Evolutionary conservation across 2,888 invertebrate genomes (phyloP).

Genomic region (Sericinus montela): DNA sequence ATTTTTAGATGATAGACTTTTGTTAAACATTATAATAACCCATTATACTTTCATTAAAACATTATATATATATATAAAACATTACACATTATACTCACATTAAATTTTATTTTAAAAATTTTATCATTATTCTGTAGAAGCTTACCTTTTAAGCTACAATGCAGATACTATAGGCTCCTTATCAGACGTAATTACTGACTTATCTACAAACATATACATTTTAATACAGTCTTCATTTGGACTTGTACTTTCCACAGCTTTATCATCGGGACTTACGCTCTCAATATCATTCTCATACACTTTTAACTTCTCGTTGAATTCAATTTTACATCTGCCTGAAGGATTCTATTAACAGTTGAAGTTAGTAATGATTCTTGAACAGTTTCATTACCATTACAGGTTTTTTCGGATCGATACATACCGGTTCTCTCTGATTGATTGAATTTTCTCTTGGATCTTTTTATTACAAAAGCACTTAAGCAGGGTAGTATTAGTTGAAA

Average conservation of each 20-base stretch:
- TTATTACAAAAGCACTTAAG: conserved; percentile 70
- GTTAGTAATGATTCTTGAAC: conserved; percentile 69
- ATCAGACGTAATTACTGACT: conserved; percentile 59
- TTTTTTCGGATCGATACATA: conserved; percentile 68
- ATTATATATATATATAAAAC: no score
- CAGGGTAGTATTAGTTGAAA: conserved; percentile 88
- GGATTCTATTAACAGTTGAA: conserved; percentile 66
- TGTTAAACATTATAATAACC: no score
- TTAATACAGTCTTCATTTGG: conserved; percentile 69
- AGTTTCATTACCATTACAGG: conserved; percentile 71
- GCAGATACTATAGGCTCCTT: conserved; percentile 71
- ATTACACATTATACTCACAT: no score
- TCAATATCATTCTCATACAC: conserved; percentile 51
- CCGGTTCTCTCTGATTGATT: conserved; percentile 69
- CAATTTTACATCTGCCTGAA: conserved; percentile 66
- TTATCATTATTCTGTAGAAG: no score
- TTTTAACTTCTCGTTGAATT: conserved; percentile 58
- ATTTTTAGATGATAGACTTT: no score
- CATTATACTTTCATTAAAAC: no score
- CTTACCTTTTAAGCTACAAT: conserved; percentile 58
- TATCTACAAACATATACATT: conserved; percentile 74
- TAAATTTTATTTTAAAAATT: no score
- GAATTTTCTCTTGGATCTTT: conserved; percentile 56
- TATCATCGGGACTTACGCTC: conserved; percentile 70
- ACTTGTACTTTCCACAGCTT: conserved; percentile 61